Percentiles rank a stretch among this genome's conserved stretches.
Conservation (phyloP, 2,113 vertebrate species). For the Holacanthus passer region DNA sequence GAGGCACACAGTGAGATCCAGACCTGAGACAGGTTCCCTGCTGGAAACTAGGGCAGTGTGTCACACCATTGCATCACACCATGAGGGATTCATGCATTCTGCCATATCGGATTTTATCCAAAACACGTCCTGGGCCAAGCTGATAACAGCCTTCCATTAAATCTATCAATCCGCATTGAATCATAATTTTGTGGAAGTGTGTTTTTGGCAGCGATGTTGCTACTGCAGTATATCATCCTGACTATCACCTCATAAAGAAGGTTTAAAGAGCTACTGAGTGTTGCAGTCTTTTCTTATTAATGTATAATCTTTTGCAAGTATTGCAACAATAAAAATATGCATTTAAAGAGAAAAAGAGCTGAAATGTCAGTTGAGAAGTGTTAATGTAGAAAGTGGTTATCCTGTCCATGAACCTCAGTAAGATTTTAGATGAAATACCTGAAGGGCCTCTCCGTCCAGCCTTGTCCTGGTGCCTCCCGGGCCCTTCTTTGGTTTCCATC, state of each 20-base stretch:
- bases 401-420: too few species aligned
- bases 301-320: neutral
- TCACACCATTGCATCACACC: conserved; percentile 65
- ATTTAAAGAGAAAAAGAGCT: neutral
- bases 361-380: neutral
- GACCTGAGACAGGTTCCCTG: conserved; percentile 60
- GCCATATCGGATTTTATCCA: conserved; percentile 54
- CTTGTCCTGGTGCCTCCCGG: conserved; percentile 89
- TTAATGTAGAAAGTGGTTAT: neutral
- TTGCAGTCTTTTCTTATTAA: neutral
- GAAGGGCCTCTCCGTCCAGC: conserved; percentile 85
- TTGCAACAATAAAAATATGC: neutral
- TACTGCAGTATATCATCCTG: conserved; percentile 31
- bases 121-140: conserved; percentile 10
- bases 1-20: conserved; percentile 23
- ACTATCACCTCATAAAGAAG: conserved; percentile 17
- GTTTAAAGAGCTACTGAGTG: conserved; percentile 13
- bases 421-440: conserved; percentile 76
- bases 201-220: conserved; percentile 44
- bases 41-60: conserved; percentile 76
- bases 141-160: conserved; percentile 49
- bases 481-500: conserved; percentile 88
- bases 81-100: conserved; percentile 51
- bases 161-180: conserved; percentile 38
- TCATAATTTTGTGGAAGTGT: conserved; percentile 45